phyloP scores from a whole-genome alignment of 2,113 vertebrate species.

The Gavialis gangeticus region DNA sequence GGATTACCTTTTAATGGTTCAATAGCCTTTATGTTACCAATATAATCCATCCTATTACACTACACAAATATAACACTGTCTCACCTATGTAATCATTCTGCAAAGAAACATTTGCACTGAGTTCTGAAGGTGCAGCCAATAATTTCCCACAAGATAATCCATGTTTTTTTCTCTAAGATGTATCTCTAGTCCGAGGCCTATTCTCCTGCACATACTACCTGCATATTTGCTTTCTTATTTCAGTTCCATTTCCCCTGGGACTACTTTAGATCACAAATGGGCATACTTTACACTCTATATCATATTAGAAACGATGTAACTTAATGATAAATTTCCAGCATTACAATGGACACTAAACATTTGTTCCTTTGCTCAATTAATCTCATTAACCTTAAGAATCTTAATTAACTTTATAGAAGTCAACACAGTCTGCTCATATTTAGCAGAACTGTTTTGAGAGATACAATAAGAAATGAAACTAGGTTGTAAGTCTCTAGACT shows the following conservation, averaged over 20 bases:
- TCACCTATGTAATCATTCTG: background rate
- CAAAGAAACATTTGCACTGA: background rate
- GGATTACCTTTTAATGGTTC: background rate
- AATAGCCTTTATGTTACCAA: constrained; percentile 33
- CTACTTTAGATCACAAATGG: background rate
- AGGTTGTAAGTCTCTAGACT: constrained; percentile 49
- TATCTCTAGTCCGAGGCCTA: background rate
- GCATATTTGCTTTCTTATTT: background rate
- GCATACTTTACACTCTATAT: background rate
- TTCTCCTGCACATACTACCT: background rate
- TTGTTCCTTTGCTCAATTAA: constrained; percentile 72
- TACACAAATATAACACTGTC: background rate
- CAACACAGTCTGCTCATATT: constrained; percentile 52
- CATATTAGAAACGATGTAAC: constrained; percentile 22
- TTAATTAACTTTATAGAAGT: constrained; percentile 77
- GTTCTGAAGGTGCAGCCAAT: background rate
- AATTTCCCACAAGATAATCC: background rate
- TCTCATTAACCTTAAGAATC: constrained; percentile 77
- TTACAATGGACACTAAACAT: constrained; percentile 43
- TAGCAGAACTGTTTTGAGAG: constrained; percentile 60
- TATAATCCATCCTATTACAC: constrained; percentile 41
- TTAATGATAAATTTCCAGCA: constrained; percentile 10
- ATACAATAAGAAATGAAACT: constrained; percentile 62
- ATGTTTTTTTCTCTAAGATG: background rate
- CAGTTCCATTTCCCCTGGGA: background rate